Evolutionary conservation across 2,888 invertebrate species (phyloP), one percentile per base, ranked within the genome.

Genomic region (Apamea sordens): DNA sequence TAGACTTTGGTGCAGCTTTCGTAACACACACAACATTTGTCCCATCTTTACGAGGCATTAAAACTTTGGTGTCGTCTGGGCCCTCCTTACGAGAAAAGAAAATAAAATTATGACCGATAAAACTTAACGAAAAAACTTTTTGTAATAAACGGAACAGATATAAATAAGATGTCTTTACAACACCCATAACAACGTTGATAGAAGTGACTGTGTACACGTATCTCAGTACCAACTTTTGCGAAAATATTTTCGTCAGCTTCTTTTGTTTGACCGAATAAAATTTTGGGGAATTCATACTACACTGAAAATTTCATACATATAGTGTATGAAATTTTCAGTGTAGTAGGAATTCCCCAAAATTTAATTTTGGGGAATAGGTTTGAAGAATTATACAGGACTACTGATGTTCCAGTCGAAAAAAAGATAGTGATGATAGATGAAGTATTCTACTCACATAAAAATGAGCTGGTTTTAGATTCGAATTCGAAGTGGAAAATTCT

Each of bases 41-140:
- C 67, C 24, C 67, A 79, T 84, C 50, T 86, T 77, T 77, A 86
- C 77, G 87, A 79, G 84, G 84, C 63, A 85, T 85, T 85, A 75
- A 85, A 86, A 85, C 79, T 85, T 85, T 83, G 86, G 86, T 85
- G 85, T 76, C 86, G 74, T 86, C 76, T 77, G 63, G 69, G 76
- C 64, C 56, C 61, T 78, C 47, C 53, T 73, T 76, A 41, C 41
- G 59, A 68, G 76, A 77, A 67, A 65, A 74, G 69, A 74, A 83
- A 79, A 84, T 68, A 82, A 86, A 83, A 86, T 83, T 78, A 86
- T 82, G 61, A 76, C 67, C 61, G 70, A 83, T 83, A 83, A 86
- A 83, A 68, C 76, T 67, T 83, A 73, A 82, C 77, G 72, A 86
- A 84, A 77, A 75, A 86, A 76, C 67, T 86, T 84, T 86, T 82